Base-by-base conservation (phyloP, 2,888 invertebrate genomes). In the Minunthozetes semirufus region DNA sequence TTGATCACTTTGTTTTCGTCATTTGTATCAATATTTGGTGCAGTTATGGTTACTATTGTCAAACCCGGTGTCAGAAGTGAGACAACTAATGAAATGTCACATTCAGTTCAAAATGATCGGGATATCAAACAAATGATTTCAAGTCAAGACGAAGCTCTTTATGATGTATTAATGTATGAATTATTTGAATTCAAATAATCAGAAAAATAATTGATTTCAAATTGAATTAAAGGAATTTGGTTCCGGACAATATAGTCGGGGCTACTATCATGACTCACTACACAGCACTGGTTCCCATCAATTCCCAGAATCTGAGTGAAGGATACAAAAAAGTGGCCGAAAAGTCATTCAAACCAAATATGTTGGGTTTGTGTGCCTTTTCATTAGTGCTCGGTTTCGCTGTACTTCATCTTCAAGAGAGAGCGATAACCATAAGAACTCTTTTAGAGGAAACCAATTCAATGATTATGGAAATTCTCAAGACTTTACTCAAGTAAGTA, bases 211-310 rank as follows among this genome's bases (percentile, higher is more conserved):
- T 6, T 63, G 1, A 25, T 56, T 25, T 50, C 13, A 33, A 33
- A 19, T 56, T 11, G 8, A 33, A 33, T 53, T 15, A 1, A n/a
- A 75, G 75, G 59, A 75, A 75, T 61, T 22, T 75, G 2, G 29
- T 75, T 46, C 75, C 75, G 9, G 75, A 75, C 46, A 75, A 75
- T 19, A 53, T 75, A 22, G 25, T 75, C 22, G 17, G 17, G n/a
- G 56, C 63, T 25, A 53, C 71, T 25, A 71, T 75, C 46, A 38
- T 46, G 29, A 22, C 71, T 25, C 33, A 70, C 13, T 75, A 71
- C 38, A 46, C 63, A 17, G 38, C 33, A 48, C 33, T 38, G 19
- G 46, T 71, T 17, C 53, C 53, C 19, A 46, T 72, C 13, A 33
- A 71, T 33, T 33, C 71, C 17, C 15, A 53, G 6, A 72, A 75